These are phyloP conservation scores for Eupithecia tripunctaria DNA, from an alignment of 2,888 invertebrate species.

Conservation along the genomic window DNA sequence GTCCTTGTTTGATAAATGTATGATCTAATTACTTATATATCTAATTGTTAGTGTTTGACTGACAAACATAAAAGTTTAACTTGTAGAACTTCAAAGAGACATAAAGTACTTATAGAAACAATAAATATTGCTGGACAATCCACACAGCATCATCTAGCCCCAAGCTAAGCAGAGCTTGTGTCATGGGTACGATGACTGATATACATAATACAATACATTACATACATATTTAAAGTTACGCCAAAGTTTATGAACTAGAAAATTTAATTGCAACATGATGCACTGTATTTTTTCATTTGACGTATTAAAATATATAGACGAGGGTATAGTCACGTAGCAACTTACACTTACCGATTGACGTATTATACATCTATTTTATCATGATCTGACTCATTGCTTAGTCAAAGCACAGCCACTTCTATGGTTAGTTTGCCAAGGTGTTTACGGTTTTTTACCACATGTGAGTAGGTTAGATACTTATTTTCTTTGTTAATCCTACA, in stretches of 20 bases:
- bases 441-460: conserved; percentile 15
- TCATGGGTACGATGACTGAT: no score
- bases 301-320: background rate
- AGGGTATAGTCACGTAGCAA: background rate
- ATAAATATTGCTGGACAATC: no score
- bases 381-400: background rate
- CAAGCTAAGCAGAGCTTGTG: no score
- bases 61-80: background rate
- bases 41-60: background rate
- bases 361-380: background rate
- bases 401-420: background rate
- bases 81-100: background rate
- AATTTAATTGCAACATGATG: background rate
- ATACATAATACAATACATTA: no score
- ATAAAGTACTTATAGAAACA: background rate
- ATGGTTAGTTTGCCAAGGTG: background rate
- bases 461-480: conserved; percentile 5
- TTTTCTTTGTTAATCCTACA: conserved; percentile 12
- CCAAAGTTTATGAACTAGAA: background rate
- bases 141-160: no score
- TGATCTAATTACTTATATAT: background rate
- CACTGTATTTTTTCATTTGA: background rate
- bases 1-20: background rate
- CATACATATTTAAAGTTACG: no score
- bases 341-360: background rate